Conservation (phyloP, 2,888 invertebrate genomes). For the Xanthorhoe spadicearia region DNA sequence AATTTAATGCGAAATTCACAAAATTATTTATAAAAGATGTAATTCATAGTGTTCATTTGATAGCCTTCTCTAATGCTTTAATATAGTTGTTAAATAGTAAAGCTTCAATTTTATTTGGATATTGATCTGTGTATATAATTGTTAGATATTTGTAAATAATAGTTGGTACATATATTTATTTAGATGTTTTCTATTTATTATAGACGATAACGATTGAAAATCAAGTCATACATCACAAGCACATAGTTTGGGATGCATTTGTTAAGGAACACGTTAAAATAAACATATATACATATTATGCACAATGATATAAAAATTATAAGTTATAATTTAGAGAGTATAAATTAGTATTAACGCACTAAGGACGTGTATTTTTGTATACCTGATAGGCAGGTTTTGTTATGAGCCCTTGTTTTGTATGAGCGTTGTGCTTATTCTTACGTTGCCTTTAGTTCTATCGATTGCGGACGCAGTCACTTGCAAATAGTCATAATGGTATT, state of each 20-base stretch:
- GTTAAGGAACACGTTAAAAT: conserved; percentile 54
- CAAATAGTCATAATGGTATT: conserved; percentile 54
- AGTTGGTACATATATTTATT: conserved; percentile 73
- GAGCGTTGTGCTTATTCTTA: conserved; percentile 67
- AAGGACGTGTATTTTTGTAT: conserved; percentile 84
- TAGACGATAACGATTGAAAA: conserved; percentile 56
- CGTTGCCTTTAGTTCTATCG: conserved; percentile 66
- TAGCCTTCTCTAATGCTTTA: conserved; percentile 83
- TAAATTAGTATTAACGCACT: conserved; percentile 76
- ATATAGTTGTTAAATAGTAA: conserved; percentile 72
- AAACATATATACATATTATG: conserved; percentile 54
- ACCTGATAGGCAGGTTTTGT: conserved; percentile 70
- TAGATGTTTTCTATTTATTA: conserved; percentile 63
- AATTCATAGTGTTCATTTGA: conserved; percentile 73
- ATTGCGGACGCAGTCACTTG: conserved; percentile 47
- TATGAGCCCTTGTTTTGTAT: conserved; percentile 50
- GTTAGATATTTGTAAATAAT: conserved; percentile 78
- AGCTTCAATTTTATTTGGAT: conserved; percentile 63
- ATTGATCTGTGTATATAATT: conserved; percentile 82
- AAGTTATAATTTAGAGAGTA: conserved; percentile 47
- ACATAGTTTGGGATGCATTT: conserved; percentile 59
- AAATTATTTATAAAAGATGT: conserved; percentile 31
- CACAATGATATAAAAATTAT: conserved; percentile 59
- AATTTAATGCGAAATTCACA: conserved; percentile 30
- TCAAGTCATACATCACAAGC: conserved; percentile 47